A percentile compares a stretch with the other conserved stretches of the same genome.
Conservation (phyloP, 1,140 invertebrate genomes). For the Heliconius hewitsoni region DNA sequence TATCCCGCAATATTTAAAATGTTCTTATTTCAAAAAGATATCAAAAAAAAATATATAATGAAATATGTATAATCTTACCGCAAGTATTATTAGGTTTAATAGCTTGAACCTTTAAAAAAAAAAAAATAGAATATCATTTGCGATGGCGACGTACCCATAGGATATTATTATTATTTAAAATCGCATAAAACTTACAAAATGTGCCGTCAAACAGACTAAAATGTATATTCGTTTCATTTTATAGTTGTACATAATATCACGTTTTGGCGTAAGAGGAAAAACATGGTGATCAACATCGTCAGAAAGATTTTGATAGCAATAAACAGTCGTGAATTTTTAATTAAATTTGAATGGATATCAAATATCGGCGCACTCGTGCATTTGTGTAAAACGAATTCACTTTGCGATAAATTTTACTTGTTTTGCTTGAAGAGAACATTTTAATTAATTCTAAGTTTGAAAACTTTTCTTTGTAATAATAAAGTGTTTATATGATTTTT, state of each 20-base stretch:
- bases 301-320: constrained; percentile 47
- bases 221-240: constrained; percentile 48
- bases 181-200: constrained; percentile 28
- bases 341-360: constrained; percentile 34
- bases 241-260: constrained; percentile 42
- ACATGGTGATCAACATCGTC: constrained; percentile 41
- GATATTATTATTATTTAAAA: background rate
- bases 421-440: constrained; percentile 1
- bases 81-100: constrained; percentile 44
- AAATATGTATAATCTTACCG: constrained; percentile 35
- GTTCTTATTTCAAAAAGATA: background rate
- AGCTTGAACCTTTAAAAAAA: constrained; percentile 40
- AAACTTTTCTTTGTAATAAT: background rate
- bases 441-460: background rate
- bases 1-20: background rate
- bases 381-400: constrained; percentile 23
- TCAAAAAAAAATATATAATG: background rate
- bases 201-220: constrained; percentile 24
- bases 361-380: constrained; percentile 19
- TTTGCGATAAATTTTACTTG: constrained; percentile 29
- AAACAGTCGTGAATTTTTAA: constrained; percentile 41
- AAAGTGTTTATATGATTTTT: background rate
- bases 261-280: constrained; percentile 37
- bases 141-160: background rate
- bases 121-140: background rate